phyloP scores from a whole-genome alignment of 2,113 vertebrate genomes.

The Limnothrissa miodon region DNA sequence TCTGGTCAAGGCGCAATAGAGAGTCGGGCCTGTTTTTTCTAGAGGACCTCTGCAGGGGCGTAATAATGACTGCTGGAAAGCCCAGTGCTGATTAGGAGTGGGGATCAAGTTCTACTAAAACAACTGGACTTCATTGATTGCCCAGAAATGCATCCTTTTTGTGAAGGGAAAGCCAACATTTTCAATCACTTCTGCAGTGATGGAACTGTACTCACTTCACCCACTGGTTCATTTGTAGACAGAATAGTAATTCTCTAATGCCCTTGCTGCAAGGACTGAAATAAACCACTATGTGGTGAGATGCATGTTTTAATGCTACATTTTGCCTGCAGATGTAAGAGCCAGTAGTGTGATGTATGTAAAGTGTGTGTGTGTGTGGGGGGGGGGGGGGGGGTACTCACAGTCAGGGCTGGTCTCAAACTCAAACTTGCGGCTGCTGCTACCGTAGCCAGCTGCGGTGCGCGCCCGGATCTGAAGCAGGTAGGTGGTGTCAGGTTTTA shows the following conservation, averaged over 20 bases:
- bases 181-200: not conserved
- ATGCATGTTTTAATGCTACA: not conserved
- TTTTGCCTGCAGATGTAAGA: not conserved
- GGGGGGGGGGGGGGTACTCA: conserved; percentile 67
- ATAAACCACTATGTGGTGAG: not conserved
- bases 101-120: not conserved
- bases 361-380: too few species aligned
- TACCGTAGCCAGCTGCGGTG: conserved; percentile 93
- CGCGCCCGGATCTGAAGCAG: conserved; percentile 95
- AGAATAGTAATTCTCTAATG: not conserved
- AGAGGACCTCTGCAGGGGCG: not conserved
- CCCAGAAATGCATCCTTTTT: conserved; percentile 44
- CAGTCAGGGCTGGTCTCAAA: conserved; percentile 98
- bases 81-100: not conserved
- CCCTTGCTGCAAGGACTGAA: not conserved
- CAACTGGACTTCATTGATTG: conserved; percentile 43
- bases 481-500: conserved; percentile 94
- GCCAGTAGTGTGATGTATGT: not conserved
- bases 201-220: not conserved
- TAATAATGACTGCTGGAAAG: conserved; percentile 32
- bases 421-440: conserved; percentile 92
- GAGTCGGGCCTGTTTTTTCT: not conserved
- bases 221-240: not conserved
- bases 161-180: not conserved
- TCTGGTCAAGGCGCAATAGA: not conserved